Conservation (phyloP, 1,140 invertebrate species). For the Matsumurasca onukii region DNA sequence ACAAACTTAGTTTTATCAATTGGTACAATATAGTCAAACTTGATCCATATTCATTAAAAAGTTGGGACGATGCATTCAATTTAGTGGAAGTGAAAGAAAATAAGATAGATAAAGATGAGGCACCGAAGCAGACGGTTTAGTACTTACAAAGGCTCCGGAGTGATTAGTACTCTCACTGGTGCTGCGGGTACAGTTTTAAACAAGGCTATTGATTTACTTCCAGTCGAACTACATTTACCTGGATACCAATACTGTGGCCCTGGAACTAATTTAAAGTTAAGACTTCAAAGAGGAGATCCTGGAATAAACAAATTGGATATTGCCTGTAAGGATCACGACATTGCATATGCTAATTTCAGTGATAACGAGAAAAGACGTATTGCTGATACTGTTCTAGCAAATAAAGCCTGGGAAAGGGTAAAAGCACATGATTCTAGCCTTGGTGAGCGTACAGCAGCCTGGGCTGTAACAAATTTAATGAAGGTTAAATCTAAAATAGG, state of each 20-base stretch:
- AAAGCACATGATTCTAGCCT: conserved; percentile 46
- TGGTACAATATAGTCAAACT: too few relatives aligned
- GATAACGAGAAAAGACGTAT: conserved; percentile 45
- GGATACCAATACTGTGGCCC: conserved; percentile 52
- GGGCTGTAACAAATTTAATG: conserved; percentile 43
- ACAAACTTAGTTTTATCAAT: too few relatives aligned
- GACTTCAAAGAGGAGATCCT: conserved; percentile 47
- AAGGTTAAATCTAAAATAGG: conserved; percentile 46
- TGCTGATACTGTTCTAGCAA: conserved; percentile 47
- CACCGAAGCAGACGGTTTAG: not conserved
- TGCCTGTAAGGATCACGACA: conserved; percentile 51
- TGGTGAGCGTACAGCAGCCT: conserved; percentile 45
- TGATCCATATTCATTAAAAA: too few relatives aligned
- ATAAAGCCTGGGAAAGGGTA: conserved; percentile 48
- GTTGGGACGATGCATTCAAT: too few relatives aligned
- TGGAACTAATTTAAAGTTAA: conserved; percentile 49
- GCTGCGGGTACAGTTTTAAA: not conserved
- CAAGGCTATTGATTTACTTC: conserved; percentile 48
- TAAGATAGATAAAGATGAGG: not conserved
- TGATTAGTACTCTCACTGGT: not conserved
- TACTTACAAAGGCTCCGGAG: not conserved
- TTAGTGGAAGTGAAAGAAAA: too few relatives aligned
- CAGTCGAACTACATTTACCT: conserved; percentile 51
- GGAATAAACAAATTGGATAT: conserved; percentile 50
- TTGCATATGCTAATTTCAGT: conserved; percentile 47